Evolutionary conservation across 1,140 invertebrate genomes (phyloP).

Genomic region (Ceratoteleas bidentatus): DNA sequence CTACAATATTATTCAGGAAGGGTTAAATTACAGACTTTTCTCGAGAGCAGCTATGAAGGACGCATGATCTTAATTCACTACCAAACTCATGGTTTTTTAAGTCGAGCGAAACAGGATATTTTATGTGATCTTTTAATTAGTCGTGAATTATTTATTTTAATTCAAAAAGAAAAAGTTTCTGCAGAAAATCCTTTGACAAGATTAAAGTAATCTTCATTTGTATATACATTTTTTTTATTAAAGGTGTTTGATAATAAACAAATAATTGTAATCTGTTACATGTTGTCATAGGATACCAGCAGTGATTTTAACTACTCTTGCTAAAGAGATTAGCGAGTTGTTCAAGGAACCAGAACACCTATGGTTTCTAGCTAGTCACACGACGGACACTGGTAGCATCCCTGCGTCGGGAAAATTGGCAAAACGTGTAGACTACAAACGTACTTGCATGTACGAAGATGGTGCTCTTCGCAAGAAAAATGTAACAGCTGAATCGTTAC

Average conservation of each 20-base stretch:
- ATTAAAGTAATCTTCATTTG: constrained; percentile 14
- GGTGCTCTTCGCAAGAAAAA: constrained; percentile 20
- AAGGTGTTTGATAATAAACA: not conserved
- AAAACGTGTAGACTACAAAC: constrained; percentile 18
- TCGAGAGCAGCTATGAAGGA: constrained; percentile 15
- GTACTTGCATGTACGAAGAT: constrained; percentile 17
- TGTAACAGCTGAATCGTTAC: not conserved
- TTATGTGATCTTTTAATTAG: constrained; percentile 25
- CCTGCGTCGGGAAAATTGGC: constrained; percentile 17
- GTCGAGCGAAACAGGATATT: constrained; percentile 8
- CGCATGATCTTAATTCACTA: constrained; percentile 19
- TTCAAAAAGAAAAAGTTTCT: constrained; percentile 19
- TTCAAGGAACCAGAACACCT: constrained; percentile 26
- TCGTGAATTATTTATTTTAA: constrained; percentile 23
- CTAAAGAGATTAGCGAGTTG: constrained; percentile 12
- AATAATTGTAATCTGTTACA: constrained; percentile 1
- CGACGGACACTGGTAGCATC: constrained; percentile 24
- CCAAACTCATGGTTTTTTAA: constrained; percentile 18
- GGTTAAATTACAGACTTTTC: not conserved
- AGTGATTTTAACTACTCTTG: constrained; percentile 21
- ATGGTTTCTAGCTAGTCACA: constrained; percentile 26
- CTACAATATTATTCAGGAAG: constrained; percentile 24
- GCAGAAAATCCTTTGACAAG: constrained; percentile 14
- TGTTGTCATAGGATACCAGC: constrained; percentile 15
- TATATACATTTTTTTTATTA: not conserved